Evolutionary conservation across 1,140 invertebrate species (phyloP).

Genomic region (Akabosia matsudoensis): DNA sequence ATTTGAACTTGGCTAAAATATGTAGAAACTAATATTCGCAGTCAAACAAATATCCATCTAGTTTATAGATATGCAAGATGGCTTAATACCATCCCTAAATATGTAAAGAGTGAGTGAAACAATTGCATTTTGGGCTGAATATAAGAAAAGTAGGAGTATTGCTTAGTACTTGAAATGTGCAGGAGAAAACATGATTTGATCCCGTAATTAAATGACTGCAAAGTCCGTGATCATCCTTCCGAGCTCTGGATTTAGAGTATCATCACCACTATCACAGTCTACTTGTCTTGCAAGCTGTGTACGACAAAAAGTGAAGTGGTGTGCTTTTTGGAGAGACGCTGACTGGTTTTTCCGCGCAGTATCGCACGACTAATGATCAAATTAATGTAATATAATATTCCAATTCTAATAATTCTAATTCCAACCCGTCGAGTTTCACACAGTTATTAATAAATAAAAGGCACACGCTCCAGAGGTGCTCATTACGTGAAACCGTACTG

Average conservation of each 20-base stretch:
- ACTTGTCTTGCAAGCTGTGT: no score
- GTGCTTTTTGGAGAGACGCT: background rate
- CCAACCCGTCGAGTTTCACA: conserved; percentile 27
- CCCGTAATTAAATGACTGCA: background rate
- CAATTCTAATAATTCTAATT: conserved; percentile 23
- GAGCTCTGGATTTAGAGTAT: no score
- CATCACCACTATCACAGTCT: no score
- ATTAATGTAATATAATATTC: conserved; percentile 24
- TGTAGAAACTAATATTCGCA: no score
- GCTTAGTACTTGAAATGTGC: no score
- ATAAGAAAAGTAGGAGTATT: no score
- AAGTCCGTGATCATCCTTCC: background rate
- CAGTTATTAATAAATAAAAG: conserved; percentile 33
- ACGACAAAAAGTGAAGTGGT: background rate
- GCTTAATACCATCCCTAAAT: no score
- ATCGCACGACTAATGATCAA: conserved; percentile 15
- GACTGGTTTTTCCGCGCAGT: background rate
- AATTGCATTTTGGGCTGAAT: no score
- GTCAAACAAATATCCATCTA: no score
- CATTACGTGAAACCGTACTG: background rate
- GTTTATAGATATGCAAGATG: no score
- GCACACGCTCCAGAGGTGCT: conserved; percentile 15
- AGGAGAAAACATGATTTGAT: background rate
- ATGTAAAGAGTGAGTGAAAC: no score
- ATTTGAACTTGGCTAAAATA: no score